Conservation (phyloP, 1,140 invertebrate genomes). For the Eurosta solidaginis region DNA sequence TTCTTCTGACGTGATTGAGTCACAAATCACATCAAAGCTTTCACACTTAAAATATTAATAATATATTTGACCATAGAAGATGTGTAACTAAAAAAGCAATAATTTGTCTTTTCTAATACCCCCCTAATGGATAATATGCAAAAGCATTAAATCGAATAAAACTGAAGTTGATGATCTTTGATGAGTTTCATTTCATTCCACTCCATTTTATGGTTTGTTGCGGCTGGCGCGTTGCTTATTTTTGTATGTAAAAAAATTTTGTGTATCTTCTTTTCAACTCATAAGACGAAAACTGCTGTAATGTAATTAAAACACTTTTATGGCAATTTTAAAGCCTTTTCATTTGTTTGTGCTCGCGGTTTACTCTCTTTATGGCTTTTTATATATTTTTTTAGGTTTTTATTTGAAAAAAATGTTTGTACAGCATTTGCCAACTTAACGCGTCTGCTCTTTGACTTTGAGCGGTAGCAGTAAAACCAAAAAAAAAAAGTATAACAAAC, state of each 20-base stretch:
- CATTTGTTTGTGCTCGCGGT: constrained; percentile 2
- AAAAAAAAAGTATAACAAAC: no score
- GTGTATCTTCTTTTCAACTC: background rate
- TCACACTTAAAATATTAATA: no score
- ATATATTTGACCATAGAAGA: no score
- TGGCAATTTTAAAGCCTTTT: constrained; percentile 26
- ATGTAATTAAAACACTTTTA: constrained; percentile 11
- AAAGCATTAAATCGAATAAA: no score
- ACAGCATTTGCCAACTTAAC: background rate
- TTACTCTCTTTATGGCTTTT: constrained; percentile 1
- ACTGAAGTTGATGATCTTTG: background rate
- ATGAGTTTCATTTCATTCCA: background rate
- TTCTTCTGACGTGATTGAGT: no score
- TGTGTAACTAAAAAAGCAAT: no score
- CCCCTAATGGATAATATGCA: no score
- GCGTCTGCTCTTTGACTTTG: background rate
- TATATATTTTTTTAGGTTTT: background rate
- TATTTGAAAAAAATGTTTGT: background rate
- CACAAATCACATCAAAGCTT: no score
- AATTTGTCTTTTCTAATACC: no score
- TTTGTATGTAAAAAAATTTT: no score
- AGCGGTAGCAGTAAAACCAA: background rate
- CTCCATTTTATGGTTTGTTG: constrained; percentile 12
- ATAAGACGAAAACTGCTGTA: background rate
- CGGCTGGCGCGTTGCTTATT: no score